Conservation (phyloP, 2,113 vertebrate species). For the Hyla sarda region DNA sequence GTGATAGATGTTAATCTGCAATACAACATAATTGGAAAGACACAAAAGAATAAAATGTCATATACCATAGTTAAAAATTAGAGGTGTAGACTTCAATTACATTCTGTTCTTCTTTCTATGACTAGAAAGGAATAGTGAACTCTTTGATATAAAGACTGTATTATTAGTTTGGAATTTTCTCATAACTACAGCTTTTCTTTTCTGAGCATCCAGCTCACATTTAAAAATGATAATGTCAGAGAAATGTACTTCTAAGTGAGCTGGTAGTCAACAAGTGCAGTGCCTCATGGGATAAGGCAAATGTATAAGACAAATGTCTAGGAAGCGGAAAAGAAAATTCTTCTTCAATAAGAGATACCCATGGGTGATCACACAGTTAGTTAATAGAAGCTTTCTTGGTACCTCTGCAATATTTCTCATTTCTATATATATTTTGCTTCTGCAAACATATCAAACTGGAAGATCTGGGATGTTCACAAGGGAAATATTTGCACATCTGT, state of each 20-base stretch:
- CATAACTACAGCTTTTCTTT: neutral
- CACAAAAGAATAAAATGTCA: neutral
- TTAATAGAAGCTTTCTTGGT: constrained; percentile 2
- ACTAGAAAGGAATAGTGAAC: neutral
- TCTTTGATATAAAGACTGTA: neutral
- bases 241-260: constrained; percentile 1
- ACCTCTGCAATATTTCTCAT: neutral
- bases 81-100: neutral
- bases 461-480: constrained; percentile 16
- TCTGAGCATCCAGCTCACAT: neutral
- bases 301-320: constrained; percentile 20
- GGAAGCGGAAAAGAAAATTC: constrained; percentile 10
- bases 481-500: constrained; percentile 54
- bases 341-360: neutral
- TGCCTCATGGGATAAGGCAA: neutral
- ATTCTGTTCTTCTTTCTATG: neutral
- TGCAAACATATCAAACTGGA: constrained; percentile 4
- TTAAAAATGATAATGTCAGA: constrained; percentile 2
- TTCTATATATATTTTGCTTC: constrained; percentile 27
- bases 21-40: neutral
- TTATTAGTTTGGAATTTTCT: neutral
- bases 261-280: neutral
- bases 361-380: constrained; percentile 24
- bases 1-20: neutral
- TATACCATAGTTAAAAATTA: neutral